Base-by-base conservation (phyloP, 2,113 vertebrate genomes). In the Psophia crepitans region DNA sequence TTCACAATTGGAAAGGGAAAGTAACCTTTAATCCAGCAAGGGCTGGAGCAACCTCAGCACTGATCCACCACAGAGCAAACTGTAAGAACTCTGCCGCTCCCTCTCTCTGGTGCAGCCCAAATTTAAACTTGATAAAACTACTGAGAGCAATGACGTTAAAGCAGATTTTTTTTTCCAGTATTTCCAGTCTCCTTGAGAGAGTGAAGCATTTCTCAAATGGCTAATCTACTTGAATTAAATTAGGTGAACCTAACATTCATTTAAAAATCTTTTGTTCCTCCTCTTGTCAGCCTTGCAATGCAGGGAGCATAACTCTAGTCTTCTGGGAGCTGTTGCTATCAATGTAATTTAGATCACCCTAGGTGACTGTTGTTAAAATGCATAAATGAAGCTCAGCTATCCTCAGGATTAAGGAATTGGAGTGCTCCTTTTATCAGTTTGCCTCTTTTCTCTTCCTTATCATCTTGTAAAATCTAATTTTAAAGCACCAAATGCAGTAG, bases 251-350 rank as follows among this genome's bases (percentile, higher is more conserved):
- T 88, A 83, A 66, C 39, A 86, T 74, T 91, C 5, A 80, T 94
- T 96, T 96, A 37, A 74, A 90, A 96, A 93, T 70, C 85, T 93
- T 92, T 94, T 92, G 68, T 92, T 96, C 90, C 37, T 85, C 30
- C 39, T 85, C 80, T 94, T 94, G 75, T 91, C 66, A 92, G 85
- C 63, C 60, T 57, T 76, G 85, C 82, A 90, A 77, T 37, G 4
- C 33, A 66, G 71, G 68, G 43, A 95, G 21, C 35, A 54, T 77
- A 83, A 86, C 75, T 93, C 53, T 71, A 87, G 71, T 83, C 87
- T 95, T 93, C 2, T 3, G 90, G 93, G 85, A 93, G 83, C 60
- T 86, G 82, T 66, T 90, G 49, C 79, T 92, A 86, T 78, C 71
- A 39, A 66, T n/a, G 49, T 90, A 92, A 93, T 96, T 94, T 92